Percentiles rank a stretch among this genome's conserved stretches.
Conservation (phyloP, 2,797 vertebrate species). For the Oreochromis grahami region DNA sequence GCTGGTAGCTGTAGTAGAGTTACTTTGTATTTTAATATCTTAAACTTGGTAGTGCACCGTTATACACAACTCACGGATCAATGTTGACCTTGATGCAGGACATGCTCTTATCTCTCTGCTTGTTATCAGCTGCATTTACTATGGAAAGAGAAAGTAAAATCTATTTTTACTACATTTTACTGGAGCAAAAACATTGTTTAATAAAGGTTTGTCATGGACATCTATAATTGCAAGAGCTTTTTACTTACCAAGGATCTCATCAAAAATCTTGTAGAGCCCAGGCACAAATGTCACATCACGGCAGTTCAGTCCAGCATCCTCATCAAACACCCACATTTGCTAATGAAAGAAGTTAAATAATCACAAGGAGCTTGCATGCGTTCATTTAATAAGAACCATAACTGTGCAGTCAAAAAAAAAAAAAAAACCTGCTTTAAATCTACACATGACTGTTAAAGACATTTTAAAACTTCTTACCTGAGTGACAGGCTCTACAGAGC, state of each 20-base stretch:
- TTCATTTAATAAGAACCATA: neutral
- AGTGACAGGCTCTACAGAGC: constrained; percentile 91
- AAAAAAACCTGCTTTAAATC: neutral
- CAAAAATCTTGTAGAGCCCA: constrained; percentile 98
- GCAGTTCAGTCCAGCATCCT: constrained; percentile 85
- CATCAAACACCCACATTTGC: constrained; percentile 99
- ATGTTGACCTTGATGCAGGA: constrained; percentile 92
- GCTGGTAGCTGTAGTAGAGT: neutral
- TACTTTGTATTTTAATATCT: neutral
- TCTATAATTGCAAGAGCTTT: neutral
- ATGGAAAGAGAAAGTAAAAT: neutral
- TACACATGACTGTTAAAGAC: neutral
- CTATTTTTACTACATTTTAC: neutral
- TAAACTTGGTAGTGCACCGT: neutral
- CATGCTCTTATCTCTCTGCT: constrained; percentile 95
- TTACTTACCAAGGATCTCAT: constrained; percentile 94
- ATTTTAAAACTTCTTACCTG: constrained; percentile 75
- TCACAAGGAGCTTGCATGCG: neutral
- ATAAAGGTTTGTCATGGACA: rapidly evolving
- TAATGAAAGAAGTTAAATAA: constrained; percentile 41
- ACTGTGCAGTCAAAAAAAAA: neutral
- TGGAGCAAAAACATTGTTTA: neutral
- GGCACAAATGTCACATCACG: constrained; percentile 94
- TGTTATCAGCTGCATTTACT: constrained; percentile 99
- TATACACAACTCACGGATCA: constrained; percentile 84